These are phyloP conservation scores for Scytalopus superciliaris DNA, from an alignment of 2,113 vertebrate species.

Conservation along the genomic window DNA sequence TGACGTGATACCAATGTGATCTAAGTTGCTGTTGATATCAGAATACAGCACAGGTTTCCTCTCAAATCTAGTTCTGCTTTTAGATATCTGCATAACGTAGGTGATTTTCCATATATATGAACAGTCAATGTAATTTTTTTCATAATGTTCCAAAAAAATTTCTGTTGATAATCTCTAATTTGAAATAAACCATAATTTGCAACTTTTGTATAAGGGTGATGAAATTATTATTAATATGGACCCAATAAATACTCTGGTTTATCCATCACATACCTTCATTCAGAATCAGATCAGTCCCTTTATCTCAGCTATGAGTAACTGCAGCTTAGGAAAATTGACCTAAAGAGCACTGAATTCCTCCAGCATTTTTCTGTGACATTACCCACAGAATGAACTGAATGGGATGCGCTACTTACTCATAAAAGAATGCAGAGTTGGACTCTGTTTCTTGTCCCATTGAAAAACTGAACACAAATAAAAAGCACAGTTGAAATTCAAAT, in stretches of 20 bases:
- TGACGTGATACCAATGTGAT: slow-evolving; percentile 52
- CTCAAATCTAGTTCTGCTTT: background rate
- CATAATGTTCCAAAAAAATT: background rate
- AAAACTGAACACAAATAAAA: background rate
- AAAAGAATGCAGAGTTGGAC: background rate
- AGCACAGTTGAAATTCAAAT: background rate
- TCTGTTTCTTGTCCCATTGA: background rate
- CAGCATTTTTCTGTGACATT: background rate
- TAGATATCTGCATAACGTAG: background rate
- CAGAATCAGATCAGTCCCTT: background rate
- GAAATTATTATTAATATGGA: background rate
- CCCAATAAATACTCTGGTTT: background rate
- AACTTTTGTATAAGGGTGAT: background rate
- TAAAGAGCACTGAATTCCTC: background rate
- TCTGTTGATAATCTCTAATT: background rate
- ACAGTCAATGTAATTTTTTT: background rate
- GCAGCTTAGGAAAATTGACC: background rate
- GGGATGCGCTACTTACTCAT: background rate
- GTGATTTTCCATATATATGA: background rate
- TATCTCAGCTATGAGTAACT: background rate
- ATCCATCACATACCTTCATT: background rate
- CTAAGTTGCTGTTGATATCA: slow-evolving; percentile 21
- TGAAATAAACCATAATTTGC: background rate
- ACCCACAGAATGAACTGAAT: background rate
- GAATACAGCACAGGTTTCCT: background rate